Conservation (phyloP, 2,888 invertebrate species). For the Ceriagrion tenellum region DNA sequence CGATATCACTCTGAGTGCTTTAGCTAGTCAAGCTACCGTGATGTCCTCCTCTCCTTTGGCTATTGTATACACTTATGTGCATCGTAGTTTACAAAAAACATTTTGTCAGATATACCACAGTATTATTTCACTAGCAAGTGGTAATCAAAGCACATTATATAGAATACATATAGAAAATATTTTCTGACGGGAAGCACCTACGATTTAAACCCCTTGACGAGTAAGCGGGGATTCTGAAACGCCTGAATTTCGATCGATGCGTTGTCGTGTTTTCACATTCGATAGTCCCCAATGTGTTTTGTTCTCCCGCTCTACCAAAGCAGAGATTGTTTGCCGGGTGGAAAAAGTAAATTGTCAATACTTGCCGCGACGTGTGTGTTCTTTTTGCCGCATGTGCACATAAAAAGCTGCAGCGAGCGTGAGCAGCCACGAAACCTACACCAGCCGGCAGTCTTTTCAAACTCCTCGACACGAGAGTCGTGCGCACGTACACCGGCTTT, state of each 20-base stretch:
- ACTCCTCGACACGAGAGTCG: not conserved
- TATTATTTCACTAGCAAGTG: too few relatives aligned
- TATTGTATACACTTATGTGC: too few relatives aligned
- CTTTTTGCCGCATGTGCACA: not conserved
- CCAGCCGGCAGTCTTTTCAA: not conserved
- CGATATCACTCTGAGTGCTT: too few relatives aligned
- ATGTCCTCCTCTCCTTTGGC: too few relatives aligned
- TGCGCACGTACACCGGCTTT: not conserved
- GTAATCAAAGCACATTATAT: too few relatives aligned
- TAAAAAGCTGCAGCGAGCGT: not conserved
- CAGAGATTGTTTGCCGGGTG: not conserved
- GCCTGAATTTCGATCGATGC: not conserved
- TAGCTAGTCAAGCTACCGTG: too few relatives aligned
- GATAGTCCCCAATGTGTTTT: not conserved
- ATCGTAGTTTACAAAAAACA: too few relatives aligned
- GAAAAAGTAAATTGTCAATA: not conserved
- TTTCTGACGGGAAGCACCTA: too few relatives aligned
- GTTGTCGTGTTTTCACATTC: not conserved
- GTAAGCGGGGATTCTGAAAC: not conserved
- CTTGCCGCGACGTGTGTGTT: not conserved
- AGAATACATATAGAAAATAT: too few relatives aligned
- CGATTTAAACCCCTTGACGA: not conserved
- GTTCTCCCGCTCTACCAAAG: not conserved
- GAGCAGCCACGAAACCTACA: not conserved
- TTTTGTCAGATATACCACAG: too few relatives aligned